phyloP scores from a whole-genome alignment of 2,888 invertebrate genomes.

The Mylabris sibirica region DNA sequence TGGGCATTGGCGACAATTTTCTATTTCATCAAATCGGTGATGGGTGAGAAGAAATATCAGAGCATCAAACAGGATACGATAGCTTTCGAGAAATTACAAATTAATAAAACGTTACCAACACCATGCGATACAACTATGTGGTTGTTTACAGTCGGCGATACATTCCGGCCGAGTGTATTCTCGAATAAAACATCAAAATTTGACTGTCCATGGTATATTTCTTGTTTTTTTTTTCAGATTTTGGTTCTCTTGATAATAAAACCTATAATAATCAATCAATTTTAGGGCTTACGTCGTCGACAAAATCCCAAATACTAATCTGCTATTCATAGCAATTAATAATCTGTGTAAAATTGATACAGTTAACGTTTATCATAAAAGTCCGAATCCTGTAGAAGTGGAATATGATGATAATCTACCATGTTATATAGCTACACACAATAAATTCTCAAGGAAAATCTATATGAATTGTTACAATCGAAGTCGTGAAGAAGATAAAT shows the following conservation, averaged over 20 bases:
- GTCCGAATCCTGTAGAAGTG: conserved; percentile 55
- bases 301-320: conserved; percentile 78
- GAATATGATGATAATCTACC: conserved; percentile 52
- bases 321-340: conserved; percentile 80
- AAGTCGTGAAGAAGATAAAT: conserved; percentile 38
- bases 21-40: conserved; percentile 32
- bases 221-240: neutral
- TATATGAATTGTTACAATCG: conserved; percentile 55
- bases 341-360: conserved; percentile 63
- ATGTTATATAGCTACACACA: conserved; percentile 57
- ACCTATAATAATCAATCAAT: conserved; percentile 18
- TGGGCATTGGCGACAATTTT: conserved; percentile 51
- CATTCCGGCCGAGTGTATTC: conserved; percentile 41
- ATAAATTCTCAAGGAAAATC: conserved; percentile 55
- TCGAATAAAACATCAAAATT: conserved; percentile 45
- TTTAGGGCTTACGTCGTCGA: conserved; percentile 75
- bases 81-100: conserved; percentile 71
- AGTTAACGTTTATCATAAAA: conserved; percentile 43
- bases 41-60: conserved; percentile 43
- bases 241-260: neutral
- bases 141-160: conserved; percentile 52
- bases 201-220: conserved; percentile 68
- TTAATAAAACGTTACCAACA: conserved; percentile 81
- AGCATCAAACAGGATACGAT: conserved; percentile 49
- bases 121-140: conserved; percentile 80